These are phyloP conservation scores for Leptinotarsa haldemani DNA, from an alignment of 2,888 invertebrate species.

Conservation along the genomic window DNA sequence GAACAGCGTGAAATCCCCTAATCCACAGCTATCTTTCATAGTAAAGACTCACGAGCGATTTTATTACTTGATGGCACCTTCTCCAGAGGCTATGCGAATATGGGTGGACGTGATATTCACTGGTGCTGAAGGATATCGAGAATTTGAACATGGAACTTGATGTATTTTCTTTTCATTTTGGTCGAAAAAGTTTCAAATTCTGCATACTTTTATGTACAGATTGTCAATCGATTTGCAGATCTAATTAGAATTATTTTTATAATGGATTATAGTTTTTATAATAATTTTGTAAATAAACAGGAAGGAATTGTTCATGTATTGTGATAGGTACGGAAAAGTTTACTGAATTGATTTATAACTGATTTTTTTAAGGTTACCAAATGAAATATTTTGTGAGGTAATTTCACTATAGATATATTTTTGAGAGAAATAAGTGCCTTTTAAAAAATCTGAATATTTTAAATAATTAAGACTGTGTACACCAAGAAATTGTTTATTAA, in stretches of 20 bases:
- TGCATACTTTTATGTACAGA: slow-evolving; percentile 29
- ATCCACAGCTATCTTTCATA: slow-evolving; percentile 91
- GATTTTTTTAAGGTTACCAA: slow-evolving; percentile 32
- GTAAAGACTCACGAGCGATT: slow-evolving; percentile 91
- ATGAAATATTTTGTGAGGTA: slow-evolving; percentile 8
- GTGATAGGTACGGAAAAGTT: slow-evolving; percentile 35
- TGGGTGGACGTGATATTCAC: slow-evolving; percentile 97
- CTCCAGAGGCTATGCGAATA: slow-evolving; percentile 93
- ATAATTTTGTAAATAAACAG: slow-evolving; percentile 40
- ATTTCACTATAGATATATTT: slow-evolving; percentile 5
- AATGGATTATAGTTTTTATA: slow-evolving; percentile 40
- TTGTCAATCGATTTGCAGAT: slow-evolving; percentile 37
- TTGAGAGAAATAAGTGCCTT: slow-evolving; percentile 30
- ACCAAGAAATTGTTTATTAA: slow-evolving; percentile 30
- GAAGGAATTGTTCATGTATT: slow-evolving; percentile 32
- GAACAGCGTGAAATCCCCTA: slow-evolving; percentile 90
- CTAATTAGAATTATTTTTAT: slow-evolving; percentile 38
- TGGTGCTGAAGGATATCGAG: slow-evolving; percentile 89
- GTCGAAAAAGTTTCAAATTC: slow-evolving; percentile 27
- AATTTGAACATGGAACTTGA: slow-evolving; percentile 70
- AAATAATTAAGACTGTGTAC: slow-evolving; percentile 35
- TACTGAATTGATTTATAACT: slow-evolving; percentile 24
- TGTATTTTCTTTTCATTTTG: slow-evolving; percentile 16
- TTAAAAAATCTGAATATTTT: slow-evolving; percentile 34
- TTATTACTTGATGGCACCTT: slow-evolving; percentile 93